These are phyloP conservation scores for Conomelus anceps DNA, from an alignment of 2,888 invertebrate genomes.

Conservation along the genomic window DNA sequence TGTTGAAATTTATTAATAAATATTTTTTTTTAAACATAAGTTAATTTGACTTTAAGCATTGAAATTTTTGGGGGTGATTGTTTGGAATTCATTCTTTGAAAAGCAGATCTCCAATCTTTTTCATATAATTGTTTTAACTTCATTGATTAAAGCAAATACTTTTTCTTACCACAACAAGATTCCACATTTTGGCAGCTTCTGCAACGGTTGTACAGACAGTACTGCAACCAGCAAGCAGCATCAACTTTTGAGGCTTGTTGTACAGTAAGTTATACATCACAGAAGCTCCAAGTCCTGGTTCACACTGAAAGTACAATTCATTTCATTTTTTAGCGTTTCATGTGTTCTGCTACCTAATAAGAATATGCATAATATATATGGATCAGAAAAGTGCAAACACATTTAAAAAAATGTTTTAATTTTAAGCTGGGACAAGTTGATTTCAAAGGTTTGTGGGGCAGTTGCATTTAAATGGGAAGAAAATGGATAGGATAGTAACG, in stretches of 20 bases:
- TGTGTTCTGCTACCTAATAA: too few species aligned
- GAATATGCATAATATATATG: too few species aligned
- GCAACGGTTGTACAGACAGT: constrained; percentile 98
- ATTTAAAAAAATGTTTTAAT: too few species aligned
- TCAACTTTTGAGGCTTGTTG: constrained; percentile 87
- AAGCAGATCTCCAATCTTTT: too few species aligned
- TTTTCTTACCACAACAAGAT: constrained; percentile 89
- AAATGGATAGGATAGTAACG: too few species aligned
- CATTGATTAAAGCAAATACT: neutral
- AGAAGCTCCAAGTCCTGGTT: constrained; percentile 95
- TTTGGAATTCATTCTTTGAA: too few species aligned
- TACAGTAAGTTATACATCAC: constrained; percentile 98
- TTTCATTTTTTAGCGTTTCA: constrained; percentile 33
- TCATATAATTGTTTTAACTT: neutral
- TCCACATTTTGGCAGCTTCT: constrained; percentile 99
- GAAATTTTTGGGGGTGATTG: neutral
- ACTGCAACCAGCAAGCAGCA: constrained; percentile 93
- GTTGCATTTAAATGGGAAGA: too few species aligned
- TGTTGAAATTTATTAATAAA: too few species aligned
- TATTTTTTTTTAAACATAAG: too few species aligned
- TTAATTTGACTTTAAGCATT: neutral
- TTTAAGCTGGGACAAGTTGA: too few species aligned
- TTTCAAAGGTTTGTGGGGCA: too few species aligned
- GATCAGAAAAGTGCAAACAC: too few species aligned
- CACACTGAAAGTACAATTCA: constrained; percentile 63